phyloP scores from a whole-genome alignment of 2,888 invertebrate genomes.

The Diaperis boleti region DNA sequence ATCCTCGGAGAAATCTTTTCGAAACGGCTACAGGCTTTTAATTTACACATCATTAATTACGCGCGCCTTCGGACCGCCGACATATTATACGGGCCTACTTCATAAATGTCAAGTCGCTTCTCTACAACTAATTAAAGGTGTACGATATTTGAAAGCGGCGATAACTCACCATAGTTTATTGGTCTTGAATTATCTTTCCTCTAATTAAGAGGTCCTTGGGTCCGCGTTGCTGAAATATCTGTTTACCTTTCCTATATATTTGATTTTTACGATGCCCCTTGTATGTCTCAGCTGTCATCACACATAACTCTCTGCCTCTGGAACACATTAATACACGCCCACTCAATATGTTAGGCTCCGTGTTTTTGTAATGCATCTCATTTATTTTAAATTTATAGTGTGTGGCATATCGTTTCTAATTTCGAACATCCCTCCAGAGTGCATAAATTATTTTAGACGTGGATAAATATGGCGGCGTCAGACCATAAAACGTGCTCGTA shows the following conservation, averaged over 20 bases:
- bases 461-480: slow-evolving; percentile 53
- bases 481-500: slow-evolving; percentile 54
- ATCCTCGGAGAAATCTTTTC: slow-evolving; percentile 65
- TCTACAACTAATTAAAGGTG: slow-evolving; percentile 64
- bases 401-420: slow-evolving; percentile 62
- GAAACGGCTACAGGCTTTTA: slow-evolving; percentile 65
- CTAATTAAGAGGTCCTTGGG: slow-evolving; percentile 59
- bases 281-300: slow-evolving; percentile 61
- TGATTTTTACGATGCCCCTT: slow-evolving; percentile 58
- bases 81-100: slow-evolving; percentile 60
- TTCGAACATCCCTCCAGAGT: slow-evolving; percentile 56
- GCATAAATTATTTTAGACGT: slow-evolving; percentile 55
- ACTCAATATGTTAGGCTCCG: slow-evolving; percentile 62
- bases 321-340: slow-evolving; percentile 63
- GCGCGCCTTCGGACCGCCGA: slow-evolving; percentile 52
- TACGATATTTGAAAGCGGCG: slow-evolving; percentile 61
- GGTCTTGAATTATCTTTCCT: slow-evolving; percentile 55
- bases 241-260: slow-evolving; percentile 52
- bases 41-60: slow-evolving; percentile 65
- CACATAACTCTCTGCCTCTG: slow-evolving; percentile 59
- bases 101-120: slow-evolving; percentile 62
- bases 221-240: slow-evolving; percentile 58
- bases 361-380: slow-evolving; percentile 64
- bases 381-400: slow-evolving; percentile 64
- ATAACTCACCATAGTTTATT: slow-evolving; percentile 61